Base-by-base conservation (phyloP, 1,140 invertebrate genomes). In the Neodiprion virginianus region DNA sequence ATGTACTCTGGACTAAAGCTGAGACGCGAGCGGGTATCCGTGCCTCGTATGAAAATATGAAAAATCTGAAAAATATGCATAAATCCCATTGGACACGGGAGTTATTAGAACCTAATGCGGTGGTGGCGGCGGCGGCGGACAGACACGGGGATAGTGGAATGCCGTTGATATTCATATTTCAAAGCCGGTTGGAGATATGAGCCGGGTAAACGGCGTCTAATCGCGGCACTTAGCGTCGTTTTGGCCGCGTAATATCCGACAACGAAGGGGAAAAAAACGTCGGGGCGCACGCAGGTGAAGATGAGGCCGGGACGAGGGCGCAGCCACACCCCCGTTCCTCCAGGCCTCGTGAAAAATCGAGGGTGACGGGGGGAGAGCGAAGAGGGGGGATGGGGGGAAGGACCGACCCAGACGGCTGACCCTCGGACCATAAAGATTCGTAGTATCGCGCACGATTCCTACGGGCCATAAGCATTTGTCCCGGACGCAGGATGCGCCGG, bases 391-490 rank as follows among this genome's bases (percentile, higher is more conserved):
- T 1, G 28, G 28, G 28, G 28, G 28, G 28, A 40, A 5, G 28
- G 28, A 40, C 28, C 28, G 28, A 40, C 28, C 28, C 28, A 40
- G 28, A 40, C 28, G 28, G 28, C 28, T 40, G 28, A 40, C 28
- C 74, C 70, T 78, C 50, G 61, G 72, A 73, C 74, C 77, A 74
- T 79, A 79, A 80, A 81, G 79, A 79, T 80, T 77, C 71, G 67
- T 53, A 76, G 78, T 82, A 83, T 82, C 80, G 76, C 75, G 73
- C 53, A 61, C 53, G 49, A 75, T 75, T 79, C 70, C 74, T 17
- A 14, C 77, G 81, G 76, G 71, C 75, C 74, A 61, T 61, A 61
- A 83, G 80, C 81, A 83, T 83, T 81, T 77, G 81, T 82, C 72
- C 78, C 78, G 75, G 74, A 53, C 72, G 70, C 11, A 17, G 53